Evolutionary conservation across 2,113 vertebrate genomes (phyloP).

Genomic region (Carassius gibelio): DNA sequence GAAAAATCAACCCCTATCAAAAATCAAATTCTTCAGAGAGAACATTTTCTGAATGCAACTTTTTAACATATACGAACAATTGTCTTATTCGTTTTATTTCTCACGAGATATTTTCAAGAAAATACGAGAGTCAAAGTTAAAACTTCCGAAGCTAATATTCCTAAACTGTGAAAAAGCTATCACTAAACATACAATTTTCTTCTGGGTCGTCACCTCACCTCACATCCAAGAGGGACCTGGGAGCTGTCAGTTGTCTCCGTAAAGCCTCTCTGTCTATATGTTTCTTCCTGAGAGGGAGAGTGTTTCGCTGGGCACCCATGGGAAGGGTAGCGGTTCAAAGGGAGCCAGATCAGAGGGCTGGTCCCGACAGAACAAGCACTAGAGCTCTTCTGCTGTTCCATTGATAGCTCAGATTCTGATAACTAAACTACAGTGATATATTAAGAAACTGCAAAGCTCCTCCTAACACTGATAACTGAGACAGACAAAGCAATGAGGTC

Average conservation of each 20-base stretch:
- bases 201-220: not conserved
- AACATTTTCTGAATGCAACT: not conserved
- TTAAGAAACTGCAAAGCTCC: conserved; percentile 1
- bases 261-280: conserved; percentile 5
- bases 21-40: not conserved
- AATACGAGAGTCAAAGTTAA: not conserved
- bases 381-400: conserved; percentile 27
- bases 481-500: conserved; percentile 42
- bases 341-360: conserved; percentile 44
- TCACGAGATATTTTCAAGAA: not conserved
- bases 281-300: not conserved
- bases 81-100: not conserved
- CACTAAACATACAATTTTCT: not conserved
- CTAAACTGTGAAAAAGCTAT: not conserved
- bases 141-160: not conserved
- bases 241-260: not conserved
- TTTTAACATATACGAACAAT: not conserved
- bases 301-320: conserved; percentile 22
- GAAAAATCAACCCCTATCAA: too few relatives aligned
- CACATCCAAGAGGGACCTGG: not conserved
- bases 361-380: not conserved
- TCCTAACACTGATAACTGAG: conserved; percentile 33
- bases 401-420: conserved; percentile 2
- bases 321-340: conserved; percentile 56
- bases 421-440: conserved; percentile 14